phyloP scores from a whole-genome alignment of 2,113 vertebrate genomes.

The Struthio camelus region DNA sequence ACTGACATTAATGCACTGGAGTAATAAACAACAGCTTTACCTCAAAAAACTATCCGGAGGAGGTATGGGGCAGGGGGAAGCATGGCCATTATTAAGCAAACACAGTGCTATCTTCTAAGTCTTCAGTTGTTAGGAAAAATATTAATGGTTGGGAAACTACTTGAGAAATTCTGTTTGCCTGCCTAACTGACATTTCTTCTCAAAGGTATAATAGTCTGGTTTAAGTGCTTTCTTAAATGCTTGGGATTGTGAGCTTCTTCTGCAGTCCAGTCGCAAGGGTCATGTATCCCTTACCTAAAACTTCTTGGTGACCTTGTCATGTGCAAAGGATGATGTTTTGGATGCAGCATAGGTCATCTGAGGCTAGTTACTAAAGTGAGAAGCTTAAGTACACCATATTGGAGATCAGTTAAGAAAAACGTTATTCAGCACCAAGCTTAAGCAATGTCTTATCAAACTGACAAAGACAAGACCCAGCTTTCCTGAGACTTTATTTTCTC shows the following conservation, averaged over 20 bases:
- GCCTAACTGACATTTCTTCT: background rate
- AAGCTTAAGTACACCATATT: background rate
- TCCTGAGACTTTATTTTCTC: background rate
- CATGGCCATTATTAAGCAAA: background rate
- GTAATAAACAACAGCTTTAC: background rate
- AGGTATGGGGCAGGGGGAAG: background rate
- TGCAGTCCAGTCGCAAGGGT: fast-evolving
- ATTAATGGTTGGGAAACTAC: background rate
- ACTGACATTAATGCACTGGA: background rate
- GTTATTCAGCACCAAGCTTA: background rate
- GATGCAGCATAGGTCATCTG: background rate
- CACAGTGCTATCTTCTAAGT: background rate
- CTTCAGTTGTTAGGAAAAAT: background rate
- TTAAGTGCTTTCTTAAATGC: background rate
- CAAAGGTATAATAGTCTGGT: background rate
- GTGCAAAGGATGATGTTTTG: background rate
- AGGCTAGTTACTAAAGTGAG: background rate
- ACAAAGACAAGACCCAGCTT: background rate
- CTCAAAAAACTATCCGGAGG: background rate
- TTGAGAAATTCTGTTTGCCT: background rate
- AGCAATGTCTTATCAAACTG: background rate
- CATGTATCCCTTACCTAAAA: background rate
- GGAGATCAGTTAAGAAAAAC: background rate
- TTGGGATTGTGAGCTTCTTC: background rate
- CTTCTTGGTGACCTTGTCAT: background rate